Conservation (phyloP, 2,113 vertebrate species). For the Macrotus californicus region DNA sequence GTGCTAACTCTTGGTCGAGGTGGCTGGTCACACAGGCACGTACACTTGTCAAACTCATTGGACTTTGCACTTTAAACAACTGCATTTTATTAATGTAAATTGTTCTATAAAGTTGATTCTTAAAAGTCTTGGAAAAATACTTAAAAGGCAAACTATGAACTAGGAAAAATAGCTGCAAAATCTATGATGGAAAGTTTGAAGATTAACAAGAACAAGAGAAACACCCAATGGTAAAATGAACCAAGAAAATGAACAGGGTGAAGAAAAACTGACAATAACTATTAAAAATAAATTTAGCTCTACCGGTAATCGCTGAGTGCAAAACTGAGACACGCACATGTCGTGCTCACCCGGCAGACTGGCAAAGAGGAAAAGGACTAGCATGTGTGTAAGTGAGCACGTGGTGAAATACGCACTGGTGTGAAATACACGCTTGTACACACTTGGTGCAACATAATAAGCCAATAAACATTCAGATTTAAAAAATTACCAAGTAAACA, state of each 20-base stretch:
- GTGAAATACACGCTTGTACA: too few relatives aligned
- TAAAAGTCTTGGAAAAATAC: neutral
- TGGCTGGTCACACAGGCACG: too few relatives aligned
- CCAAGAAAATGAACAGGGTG: neutral
- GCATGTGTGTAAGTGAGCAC: rapidly evolving
- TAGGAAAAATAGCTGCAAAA: neutral
- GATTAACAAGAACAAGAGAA: neutral
- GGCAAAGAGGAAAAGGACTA: neutral
- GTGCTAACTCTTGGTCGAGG: neutral
- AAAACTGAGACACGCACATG: neutral
- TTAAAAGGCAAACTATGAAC: neutral
- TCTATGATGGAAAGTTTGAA: neutral
- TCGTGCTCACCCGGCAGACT: neutral
- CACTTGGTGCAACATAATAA: neutral
- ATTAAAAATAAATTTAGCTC: neutral
- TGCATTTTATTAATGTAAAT: neutral
- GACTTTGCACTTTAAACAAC: neutral
- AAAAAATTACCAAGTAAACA: neutral
- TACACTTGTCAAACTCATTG: neutral
- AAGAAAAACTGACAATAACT: neutral
- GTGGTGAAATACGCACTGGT: neutral
- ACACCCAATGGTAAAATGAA: neutral
- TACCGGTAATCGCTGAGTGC: neutral
- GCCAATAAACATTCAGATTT: neutral
- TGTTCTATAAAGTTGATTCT: neutral